A percentile compares a stretch with the other conserved stretches of the same genome.
Evolutionary conservation across 2,113 vertebrate species (phyloP).

Genomic region (Amblyornis subalaris): DNA sequence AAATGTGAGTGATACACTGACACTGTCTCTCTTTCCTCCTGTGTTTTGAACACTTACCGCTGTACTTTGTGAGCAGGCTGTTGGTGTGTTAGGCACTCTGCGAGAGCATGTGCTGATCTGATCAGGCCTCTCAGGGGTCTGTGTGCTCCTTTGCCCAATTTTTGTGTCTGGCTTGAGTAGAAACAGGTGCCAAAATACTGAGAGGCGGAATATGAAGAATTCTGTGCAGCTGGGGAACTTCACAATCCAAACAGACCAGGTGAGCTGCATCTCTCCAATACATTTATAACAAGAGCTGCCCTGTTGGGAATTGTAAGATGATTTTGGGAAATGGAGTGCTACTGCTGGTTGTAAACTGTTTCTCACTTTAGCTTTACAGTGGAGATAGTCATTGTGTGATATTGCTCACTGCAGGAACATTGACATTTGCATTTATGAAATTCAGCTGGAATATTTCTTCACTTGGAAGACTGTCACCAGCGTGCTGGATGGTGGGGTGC

Average conservation of each 20-base stretch:
- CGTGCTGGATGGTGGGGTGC: no score
- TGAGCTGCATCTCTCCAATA: not conserved
- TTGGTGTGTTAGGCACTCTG: accelerated
- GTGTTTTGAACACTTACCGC: not conserved
- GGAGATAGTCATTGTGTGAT: not conserved
- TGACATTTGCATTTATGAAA: not conserved
- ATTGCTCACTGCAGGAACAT: not conserved
- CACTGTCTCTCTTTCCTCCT: not conserved
- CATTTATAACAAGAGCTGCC: not conserved
- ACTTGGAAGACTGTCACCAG: no score
- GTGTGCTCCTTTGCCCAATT: not conserved
- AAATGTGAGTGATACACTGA: accelerated
- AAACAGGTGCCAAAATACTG: not conserved
- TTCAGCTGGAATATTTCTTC: not conserved
- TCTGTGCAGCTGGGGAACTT: not conserved
- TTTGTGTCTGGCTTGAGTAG: not conserved
- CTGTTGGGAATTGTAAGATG: not conserved
- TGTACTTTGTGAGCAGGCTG: not conserved
- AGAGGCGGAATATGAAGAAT: not conserved
- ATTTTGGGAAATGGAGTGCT: not conserved
- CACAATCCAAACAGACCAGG: not conserved
- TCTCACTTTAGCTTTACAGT: not conserved
- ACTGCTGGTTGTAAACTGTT: not conserved
- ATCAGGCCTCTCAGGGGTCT: not conserved
- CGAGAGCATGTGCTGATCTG: not conserved